Base-by-base conservation (phyloP, 2,888 invertebrate species). In the Griposia aprilina region DNA sequence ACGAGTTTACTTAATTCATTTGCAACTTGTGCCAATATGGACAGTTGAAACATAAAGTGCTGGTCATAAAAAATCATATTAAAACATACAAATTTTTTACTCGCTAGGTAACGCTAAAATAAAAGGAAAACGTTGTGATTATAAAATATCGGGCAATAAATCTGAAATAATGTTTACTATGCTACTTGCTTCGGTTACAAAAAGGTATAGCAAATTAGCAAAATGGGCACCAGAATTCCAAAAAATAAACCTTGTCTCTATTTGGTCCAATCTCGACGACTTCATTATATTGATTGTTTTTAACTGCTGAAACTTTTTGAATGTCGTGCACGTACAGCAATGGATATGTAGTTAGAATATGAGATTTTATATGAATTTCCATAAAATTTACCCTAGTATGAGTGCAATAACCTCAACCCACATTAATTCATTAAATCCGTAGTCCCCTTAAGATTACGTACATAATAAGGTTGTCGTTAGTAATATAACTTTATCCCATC, bases 391-490 rank as follows among this genome's bases (percentile, higher is more conserved):
- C 82, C 85, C 89, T 88, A 90, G 88, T 88, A 89, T 88, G 90
- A 88, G 93, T 93, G 93, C 93, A 93, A 94, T 94, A 94, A 90
- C 85, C 85, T 89, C 90, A 90, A 89, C 85, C 89, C 83, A 88
- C 87, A 88, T 86, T 82, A 87, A 90, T 90, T 91, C 91, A 90
- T 91, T 88, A 89, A 91, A 91, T 87, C 91, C 92, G 92, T 93
- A 93, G 90, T 90, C 92, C 90, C 90, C 88, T 85, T 95, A 94
- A 93, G 91, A 90, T 92, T 92, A 91, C 91, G 90, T 93, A 94
- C 93, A 90, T 90, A 92, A 90, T 96, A 96, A 95, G 95, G 94
- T 96, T 96, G 95, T 96, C 95, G 93, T 94, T 96, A 96, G 95
- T 91, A 90, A 92, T 94, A 93, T 93, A 94, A 90, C 91, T 92